Evolutionary conservation across 1,140 invertebrate genomes (phyloP), one percentile per base, ranked within the genome.

Genomic region (Penaeus indicus): DNA sequence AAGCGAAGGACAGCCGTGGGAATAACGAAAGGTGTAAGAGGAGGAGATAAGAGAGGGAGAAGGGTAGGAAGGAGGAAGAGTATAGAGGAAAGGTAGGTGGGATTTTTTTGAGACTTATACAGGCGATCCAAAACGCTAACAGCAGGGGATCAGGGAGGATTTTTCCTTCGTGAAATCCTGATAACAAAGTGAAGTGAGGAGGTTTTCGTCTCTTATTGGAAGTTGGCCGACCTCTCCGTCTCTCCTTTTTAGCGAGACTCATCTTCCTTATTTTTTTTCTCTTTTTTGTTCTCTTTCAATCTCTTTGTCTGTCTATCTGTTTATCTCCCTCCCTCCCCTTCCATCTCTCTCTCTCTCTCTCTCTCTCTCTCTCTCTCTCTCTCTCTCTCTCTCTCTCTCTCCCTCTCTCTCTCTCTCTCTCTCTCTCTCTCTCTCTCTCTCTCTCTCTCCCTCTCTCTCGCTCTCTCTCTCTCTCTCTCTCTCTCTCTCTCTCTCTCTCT

Each of bases 381-480:
- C 54, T 25, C 80, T 62, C n/a, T 82, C 80, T 82, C 10, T 25
- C 7, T 62, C 80, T 82, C 38, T 82, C 7, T 82, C 54, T 82
- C 7, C 47, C 54, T 82, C 7, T 62, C 25, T 82, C 7, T 62
- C 54, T 62, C 7, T 62, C 54, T 82, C 22, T 82, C 80, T 82
- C 3, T 82, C 80, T 82, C 22, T 82, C 80, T 82, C 22, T 82
- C 54, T 82, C 22, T 82, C 54, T 82, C 7, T 82, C 80, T 82
- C 22, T 82, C 80, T 82, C 22, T 82, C 80, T 82, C 22, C 62
- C 80, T 82, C 22, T 82, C 80, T 82, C 22, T 82, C 80, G 62
- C 22, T 82, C 80, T 82, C 22, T 82, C 80, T 82, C 13, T 82
- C 80, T 82, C n/a, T 82, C 54, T 82, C 80, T 82, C 80, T 82